A percentile compares a stretch with the other conserved stretches of the same genome.
phyloP scores from a whole-genome alignment of 2,888 invertebrate genomes.

The Alitta virens region DNA sequence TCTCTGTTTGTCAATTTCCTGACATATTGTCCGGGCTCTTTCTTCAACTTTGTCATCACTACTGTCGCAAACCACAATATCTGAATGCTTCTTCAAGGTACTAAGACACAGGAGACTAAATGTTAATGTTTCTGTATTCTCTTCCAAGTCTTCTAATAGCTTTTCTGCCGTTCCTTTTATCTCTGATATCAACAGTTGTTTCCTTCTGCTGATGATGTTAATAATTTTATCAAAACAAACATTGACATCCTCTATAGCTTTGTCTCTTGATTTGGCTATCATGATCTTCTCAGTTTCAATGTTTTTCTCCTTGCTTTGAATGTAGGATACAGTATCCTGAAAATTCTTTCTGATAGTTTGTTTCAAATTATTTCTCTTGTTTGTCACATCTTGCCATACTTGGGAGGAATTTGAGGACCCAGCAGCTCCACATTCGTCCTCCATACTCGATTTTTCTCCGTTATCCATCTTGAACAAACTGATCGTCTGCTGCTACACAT shows the following conservation, averaged over 20 bases:
- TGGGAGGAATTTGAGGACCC: too few relatives aligned
- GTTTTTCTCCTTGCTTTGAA: not conserved
- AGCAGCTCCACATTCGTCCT: too few relatives aligned
- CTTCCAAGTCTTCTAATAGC: not conserved
- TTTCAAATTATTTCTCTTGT: too few relatives aligned
- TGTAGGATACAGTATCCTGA: too few relatives aligned
- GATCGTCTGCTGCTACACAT: too few relatives aligned
- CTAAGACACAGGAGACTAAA: not conserved
- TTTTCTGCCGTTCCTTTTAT: not conserved
- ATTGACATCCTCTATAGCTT: not conserved
- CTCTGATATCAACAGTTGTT: not conserved
- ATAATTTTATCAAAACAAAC: not conserved
- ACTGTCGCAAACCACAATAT: not conserved
- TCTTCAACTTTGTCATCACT: not conserved
- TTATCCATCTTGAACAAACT: too few relatives aligned
- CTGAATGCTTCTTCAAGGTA: not conserved
- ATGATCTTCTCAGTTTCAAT: not conserved
- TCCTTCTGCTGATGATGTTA: not conserved
- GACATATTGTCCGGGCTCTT: not conserved
- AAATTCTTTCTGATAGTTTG: too few relatives aligned
- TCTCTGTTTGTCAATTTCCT: not conserved
- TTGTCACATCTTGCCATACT: too few relatives aligned
- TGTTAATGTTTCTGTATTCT: not conserved
- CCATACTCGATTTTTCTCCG: too few relatives aligned
- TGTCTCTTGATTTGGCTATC: not conserved